phyloP scores from a whole-genome alignment of 2,113 vertebrate species.

The Dipodomys stephensi region DNA sequence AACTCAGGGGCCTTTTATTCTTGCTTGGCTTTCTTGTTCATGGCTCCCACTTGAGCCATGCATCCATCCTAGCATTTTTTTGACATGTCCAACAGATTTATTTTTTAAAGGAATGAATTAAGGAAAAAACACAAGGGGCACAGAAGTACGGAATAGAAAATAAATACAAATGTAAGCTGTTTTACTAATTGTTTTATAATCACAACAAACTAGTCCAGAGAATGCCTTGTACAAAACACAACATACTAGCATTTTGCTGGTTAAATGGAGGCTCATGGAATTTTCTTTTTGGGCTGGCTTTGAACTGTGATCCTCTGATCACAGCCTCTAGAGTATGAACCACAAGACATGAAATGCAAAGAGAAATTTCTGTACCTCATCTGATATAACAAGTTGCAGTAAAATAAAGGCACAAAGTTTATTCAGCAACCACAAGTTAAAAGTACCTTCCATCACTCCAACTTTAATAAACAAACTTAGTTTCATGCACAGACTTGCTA shows the following conservation, averaged over 20 bases:
- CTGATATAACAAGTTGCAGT: neutral
- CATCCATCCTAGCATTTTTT: too few species aligned
- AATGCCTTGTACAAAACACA: slow-evolving; percentile 89
- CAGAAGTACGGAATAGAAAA: slow-evolving; percentile 83
- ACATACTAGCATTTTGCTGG: neutral
- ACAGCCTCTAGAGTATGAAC: too few species aligned
- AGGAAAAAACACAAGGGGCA: slow-evolving; percentile 76
- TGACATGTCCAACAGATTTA: slow-evolving; percentile 82
- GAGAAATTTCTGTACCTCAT: neutral
- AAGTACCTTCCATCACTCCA: neutral
- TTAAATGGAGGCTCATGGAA: too few species aligned
- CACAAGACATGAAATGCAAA: neutral
- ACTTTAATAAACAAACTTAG: neutral
- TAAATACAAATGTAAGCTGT: slow-evolving; percentile 87
- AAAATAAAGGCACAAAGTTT: neutral
- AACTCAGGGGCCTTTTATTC: too few species aligned
- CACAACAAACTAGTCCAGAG: slow-evolving; percentile 89
- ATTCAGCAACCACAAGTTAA: neutral
- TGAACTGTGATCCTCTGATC: too few species aligned
- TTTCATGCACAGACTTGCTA: neutral
- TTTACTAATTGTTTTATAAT: slow-evolving; percentile 84
- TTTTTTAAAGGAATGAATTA: slow-evolving; percentile 83
- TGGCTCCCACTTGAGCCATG: too few species aligned
- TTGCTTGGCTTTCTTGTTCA: too few species aligned
- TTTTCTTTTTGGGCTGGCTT: too few species aligned